Evolutionary conservation across 2,888 invertebrate genomes (phyloP).

Genomic region (Heteromyza rotundicornis): DNA sequence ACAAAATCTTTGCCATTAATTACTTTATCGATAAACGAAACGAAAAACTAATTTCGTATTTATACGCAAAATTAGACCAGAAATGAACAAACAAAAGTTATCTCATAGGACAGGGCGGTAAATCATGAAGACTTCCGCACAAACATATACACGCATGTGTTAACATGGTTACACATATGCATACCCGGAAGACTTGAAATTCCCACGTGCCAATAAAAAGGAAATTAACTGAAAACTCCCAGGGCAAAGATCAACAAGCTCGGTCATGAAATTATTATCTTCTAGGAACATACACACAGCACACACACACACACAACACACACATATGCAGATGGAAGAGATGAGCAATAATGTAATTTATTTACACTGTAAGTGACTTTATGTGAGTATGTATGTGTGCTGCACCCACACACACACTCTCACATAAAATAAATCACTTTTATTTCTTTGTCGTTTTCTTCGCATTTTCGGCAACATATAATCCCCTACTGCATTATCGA

Average conservation of each 20-base stretch:
- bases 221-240: slow-evolving; percentile 31
- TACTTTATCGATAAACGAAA: too few relatives aligned
- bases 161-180: too few relatives aligned
- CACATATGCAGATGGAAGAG: not conserved
- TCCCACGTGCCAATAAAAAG: slow-evolving; percentile 31
- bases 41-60: too few relatives aligned
- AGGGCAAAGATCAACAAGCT: slow-evolving; percentile 27
- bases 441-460: slow-evolving; percentile 15
- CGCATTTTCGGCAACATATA: too few relatives aligned
- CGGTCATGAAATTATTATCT: not conserved
- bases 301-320: not conserved
- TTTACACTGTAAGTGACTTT: not conserved
- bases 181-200: too few relatives aligned
- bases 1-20: too few relatives aligned
- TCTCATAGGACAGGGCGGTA: too few relatives aligned
- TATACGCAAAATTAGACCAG: too few relatives aligned
- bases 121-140: too few relatives aligned
- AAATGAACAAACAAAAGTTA: too few relatives aligned
- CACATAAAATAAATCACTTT: not conserved
- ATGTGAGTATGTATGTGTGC: not conserved
- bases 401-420: not conserved
- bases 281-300: not conserved
- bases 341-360: not conserved
- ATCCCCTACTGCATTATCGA: too few relatives aligned
- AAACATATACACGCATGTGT: too few relatives aligned